These are phyloP conservation scores for Aspidiotus rigidus DNA, from an alignment of 2,888 invertebrate species.

Conservation along the genomic window DNA sequence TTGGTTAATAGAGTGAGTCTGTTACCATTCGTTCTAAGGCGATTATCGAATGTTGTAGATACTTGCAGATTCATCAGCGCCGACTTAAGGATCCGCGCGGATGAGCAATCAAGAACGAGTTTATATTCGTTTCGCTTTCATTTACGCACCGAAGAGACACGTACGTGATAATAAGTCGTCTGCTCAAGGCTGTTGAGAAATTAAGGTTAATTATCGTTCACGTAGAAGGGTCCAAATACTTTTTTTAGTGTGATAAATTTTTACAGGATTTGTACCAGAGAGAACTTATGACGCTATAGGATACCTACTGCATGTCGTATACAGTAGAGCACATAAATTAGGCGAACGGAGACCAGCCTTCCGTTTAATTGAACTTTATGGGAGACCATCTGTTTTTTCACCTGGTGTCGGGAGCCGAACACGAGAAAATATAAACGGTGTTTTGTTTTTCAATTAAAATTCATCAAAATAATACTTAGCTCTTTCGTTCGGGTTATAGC, in stretches of 20 bases:
- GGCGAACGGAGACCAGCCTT: not conserved
- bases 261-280: too few relatives aligned
- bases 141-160: not conserved
- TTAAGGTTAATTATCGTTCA: not conserved
- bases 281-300: too few relatives aligned
- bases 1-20: constrained; percentile 26
- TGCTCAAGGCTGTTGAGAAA: not conserved
- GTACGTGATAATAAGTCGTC: not conserved
- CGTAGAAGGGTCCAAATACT: not conserved
- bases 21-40: constrained; percentile 10
- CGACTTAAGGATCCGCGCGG: not conserved
- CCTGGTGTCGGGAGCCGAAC: constrained; percentile 2
- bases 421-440: not conserved
- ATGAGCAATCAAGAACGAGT: not conserved
- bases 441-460: constrained; percentile 2
- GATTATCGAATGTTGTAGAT: not conserved
- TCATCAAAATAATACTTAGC: not conserved
- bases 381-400: not conserved
- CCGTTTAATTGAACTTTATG: not conserved
- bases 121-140: not conserved
- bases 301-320: too few relatives aligned
- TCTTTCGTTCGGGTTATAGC: not conserved
- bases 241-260: not conserved
- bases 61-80: not conserved
- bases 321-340: not conserved